phyloP scores from a whole-genome alignment of 2,113 vertebrate species.

The Calonectris borealis region DNA sequence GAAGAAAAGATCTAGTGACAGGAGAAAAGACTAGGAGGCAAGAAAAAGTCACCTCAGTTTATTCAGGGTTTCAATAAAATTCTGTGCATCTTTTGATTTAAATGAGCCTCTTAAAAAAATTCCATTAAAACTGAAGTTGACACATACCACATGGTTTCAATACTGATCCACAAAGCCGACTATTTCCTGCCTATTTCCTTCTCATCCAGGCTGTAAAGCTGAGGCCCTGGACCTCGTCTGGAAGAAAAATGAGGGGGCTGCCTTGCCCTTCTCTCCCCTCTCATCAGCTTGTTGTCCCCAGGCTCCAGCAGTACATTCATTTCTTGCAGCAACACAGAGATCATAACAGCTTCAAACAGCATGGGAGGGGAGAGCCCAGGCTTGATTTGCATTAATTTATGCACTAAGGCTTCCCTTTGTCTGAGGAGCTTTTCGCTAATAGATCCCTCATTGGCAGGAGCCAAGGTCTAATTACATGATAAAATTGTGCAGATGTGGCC shows the following conservation, averaged over 20 bases:
- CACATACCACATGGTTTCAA: neutral
- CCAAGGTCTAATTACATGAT: neutral
- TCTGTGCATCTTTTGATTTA: neutral
- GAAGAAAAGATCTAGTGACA: neutral
- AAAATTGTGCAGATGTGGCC: slow-evolving; percentile 18
- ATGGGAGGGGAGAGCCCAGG: neutral
- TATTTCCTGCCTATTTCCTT: neutral
- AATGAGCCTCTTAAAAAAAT: neutral
- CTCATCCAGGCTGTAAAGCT: neutral
- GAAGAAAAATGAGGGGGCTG: neutral
- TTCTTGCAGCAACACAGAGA: neutral
- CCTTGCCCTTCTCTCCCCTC: neutral
- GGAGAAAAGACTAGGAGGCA: neutral
- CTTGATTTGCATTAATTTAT: slow-evolving; percentile 19
- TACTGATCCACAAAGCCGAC: neutral
- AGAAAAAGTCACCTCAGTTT: neutral
- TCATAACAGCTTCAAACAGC: neutral
- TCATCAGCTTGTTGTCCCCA: neutral
- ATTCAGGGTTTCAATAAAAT: neutral
- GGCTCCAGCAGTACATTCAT: neutral
- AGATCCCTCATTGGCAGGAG: neutral
- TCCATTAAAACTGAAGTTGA: neutral
- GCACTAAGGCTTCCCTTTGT: slow-evolving; percentile 6
- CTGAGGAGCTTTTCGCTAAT: neutral
- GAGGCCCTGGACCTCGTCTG: neutral